These are phyloP conservation scores for Chaenocephalus aceratus DNA, from an alignment of 2,113 vertebrate genomes.

Conservation along the genomic window DNA sequence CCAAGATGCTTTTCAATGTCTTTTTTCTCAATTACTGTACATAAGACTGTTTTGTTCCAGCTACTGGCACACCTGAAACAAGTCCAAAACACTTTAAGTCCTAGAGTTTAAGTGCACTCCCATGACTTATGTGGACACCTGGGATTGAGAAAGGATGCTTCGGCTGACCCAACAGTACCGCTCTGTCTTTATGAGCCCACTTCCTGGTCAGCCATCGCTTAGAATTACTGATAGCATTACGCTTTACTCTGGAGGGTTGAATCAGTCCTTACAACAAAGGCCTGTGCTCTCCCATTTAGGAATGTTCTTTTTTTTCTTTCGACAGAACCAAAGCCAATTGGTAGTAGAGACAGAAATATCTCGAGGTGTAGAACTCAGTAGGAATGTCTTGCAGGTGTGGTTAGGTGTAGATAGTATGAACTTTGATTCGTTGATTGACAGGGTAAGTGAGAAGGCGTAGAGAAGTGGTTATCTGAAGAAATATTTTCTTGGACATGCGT, in stretches of 20 bases:
- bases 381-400: neutral
- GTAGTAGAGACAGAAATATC: neutral
- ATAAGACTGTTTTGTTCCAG: neutral
- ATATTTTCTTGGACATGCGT: neutral
- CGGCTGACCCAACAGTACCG: conserved; percentile 1
- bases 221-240: conserved; percentile 9
- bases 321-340: conserved; percentile 5
- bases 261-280: conserved; percentile 16
- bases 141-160: neutral
- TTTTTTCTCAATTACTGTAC: neutral
- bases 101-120: conserved; percentile 11
- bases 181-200: conserved; percentile 19
- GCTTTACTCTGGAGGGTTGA: neutral
- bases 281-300: neutral
- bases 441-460: neutral
- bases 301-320: neutral
- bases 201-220: conserved; percentile 13
- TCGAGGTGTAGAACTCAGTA: neutral
- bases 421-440: neutral
- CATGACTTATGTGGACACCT: conserved; percentile 8
- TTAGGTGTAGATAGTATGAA: neutral
- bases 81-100: neutral
- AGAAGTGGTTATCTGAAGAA: neutral
- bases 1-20: neutral
- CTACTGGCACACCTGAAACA: neutral